Conservation (phyloP, 2,797 vertebrate genomes). For the Lepidocolaptes lacrymiger region DNA sequence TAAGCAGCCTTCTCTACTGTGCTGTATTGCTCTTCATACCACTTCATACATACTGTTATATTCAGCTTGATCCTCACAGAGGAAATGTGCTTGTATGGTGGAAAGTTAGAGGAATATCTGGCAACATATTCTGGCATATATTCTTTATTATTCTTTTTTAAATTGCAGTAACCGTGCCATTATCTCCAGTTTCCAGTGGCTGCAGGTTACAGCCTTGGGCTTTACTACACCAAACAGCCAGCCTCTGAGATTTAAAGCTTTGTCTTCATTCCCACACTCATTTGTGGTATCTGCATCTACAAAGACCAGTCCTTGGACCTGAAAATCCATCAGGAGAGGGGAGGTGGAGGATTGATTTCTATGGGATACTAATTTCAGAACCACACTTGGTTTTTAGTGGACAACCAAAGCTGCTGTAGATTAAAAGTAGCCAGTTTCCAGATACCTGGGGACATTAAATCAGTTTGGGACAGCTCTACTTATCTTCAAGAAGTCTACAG, state of each 20-base stretch:
- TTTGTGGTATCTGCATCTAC: neutral
- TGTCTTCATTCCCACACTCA: neutral
- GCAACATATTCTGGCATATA: neutral
- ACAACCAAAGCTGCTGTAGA: neutral
- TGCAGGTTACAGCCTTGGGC: accelerated
- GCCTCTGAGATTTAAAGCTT: neutral
- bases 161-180: accelerated
- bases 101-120: neutral
- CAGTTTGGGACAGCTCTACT: neutral
- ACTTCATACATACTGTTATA: neutral
- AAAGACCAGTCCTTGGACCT: neutral
- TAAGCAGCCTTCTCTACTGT: neutral
- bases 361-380: neutral
- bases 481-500: neutral
- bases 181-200: neutral
- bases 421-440: neutral
- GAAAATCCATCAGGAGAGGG: neutral
- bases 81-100: neutral
- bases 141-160: neutral
- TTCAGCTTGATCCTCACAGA: neutral
- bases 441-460: neutral
- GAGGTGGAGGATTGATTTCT: neutral
- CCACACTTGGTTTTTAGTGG: neutral
- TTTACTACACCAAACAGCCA: accelerated
- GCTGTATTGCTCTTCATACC: neutral